Conservation (phyloP, 2,888 invertebrate species). For the Venustoraphidia nigricollis region DNA sequence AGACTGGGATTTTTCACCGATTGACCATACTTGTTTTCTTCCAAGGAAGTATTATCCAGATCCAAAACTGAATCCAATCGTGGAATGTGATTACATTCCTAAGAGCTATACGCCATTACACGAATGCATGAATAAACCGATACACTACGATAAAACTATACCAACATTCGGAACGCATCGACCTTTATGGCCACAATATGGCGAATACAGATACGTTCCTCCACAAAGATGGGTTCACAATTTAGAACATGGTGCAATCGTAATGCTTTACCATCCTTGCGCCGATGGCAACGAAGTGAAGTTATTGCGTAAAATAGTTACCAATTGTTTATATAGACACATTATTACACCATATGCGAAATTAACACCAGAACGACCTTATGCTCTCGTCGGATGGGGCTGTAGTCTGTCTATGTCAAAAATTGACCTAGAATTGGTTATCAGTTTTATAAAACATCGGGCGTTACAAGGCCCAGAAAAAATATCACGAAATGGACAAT, state of each 20-base stretch:
- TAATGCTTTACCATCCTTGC: conserved; percentile 79
- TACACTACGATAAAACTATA: conserved; percentile 43
- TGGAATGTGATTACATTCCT: conserved; percentile 39
- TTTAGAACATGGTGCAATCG: conserved; percentile 67
- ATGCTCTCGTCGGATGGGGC: conserved; percentile 64
- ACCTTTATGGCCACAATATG: conserved; percentile 64
- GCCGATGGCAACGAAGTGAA: conserved; percentile 47
- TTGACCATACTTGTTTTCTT: conserved; percentile 43
- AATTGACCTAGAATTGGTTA: conserved; percentile 37
- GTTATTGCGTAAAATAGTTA: conserved; percentile 41
- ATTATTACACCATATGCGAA: conserved; percentile 57
- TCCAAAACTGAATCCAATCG: conserved; percentile 27
- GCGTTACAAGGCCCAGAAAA: conserved; percentile 44
- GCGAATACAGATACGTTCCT: conserved; percentile 64
- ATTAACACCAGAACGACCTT: conserved; percentile 43
- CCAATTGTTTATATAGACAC: conserved; percentile 54
- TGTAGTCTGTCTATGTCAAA: conserved; percentile 52
- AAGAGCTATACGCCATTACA: conserved; percentile 40
- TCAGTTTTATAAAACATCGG: conserved; percentile 43
- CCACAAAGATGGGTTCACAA: conserved; percentile 69
- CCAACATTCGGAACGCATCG: conserved; percentile 67
- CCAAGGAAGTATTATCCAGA: conserved; percentile 33
- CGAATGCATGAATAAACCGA: conserved; percentile 49
- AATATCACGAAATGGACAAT: conserved; percentile 35
- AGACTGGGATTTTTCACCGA: conserved; percentile 42